These are phyloP conservation scores for Nomada hirtipes DNA, from an alignment of 2,888 invertebrate species.

Conservation along the genomic window DNA sequence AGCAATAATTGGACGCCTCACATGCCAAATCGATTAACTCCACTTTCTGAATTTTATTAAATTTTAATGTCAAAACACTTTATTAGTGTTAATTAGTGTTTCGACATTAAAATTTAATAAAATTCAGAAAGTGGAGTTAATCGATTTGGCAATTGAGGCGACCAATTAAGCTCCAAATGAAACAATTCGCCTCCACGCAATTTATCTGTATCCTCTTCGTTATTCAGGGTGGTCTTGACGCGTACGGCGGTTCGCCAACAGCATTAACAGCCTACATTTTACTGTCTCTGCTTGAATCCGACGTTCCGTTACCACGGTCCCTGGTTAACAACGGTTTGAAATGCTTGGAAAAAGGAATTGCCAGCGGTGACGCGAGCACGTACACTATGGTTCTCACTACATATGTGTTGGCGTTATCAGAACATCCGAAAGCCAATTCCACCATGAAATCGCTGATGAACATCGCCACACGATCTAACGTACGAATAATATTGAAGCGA, in stretches of 20 bases:
- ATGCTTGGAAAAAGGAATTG: conserved; percentile 85
- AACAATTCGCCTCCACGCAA: too few species aligned
- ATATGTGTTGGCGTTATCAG: conserved; percentile 85
- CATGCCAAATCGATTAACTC: too few species aligned
- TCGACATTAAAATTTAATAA: too few species aligned
- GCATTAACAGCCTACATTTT: conserved; percentile 90
- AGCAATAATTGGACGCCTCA: too few species aligned
- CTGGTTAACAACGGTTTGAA: conserved; percentile 87
- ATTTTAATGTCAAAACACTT: too few species aligned
- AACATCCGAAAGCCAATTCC: conserved; percentile 84
- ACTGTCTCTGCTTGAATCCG: conserved; percentile 88
- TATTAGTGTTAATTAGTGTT: too few species aligned
- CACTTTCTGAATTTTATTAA: too few species aligned
- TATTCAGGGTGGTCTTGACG: conserved; percentile 78
- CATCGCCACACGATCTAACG: conserved; percentile 82
- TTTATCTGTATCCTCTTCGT: background rate
- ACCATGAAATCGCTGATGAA: conserved; percentile 83
- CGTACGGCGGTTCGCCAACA: conserved; percentile 83
- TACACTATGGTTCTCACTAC: conserved; percentile 86
- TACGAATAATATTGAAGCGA: conserved; percentile 48
- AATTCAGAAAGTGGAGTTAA: too few species aligned
- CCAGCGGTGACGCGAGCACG: conserved; percentile 80
- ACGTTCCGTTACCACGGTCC: conserved; percentile 84
- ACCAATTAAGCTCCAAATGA: too few species aligned
- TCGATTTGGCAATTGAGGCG: too few species aligned